Evolutionary conservation across 2,113 vertebrate genomes (phyloP), one percentile per base, ranked within the genome.

Genomic region (Agelaius tricolor): DNA sequence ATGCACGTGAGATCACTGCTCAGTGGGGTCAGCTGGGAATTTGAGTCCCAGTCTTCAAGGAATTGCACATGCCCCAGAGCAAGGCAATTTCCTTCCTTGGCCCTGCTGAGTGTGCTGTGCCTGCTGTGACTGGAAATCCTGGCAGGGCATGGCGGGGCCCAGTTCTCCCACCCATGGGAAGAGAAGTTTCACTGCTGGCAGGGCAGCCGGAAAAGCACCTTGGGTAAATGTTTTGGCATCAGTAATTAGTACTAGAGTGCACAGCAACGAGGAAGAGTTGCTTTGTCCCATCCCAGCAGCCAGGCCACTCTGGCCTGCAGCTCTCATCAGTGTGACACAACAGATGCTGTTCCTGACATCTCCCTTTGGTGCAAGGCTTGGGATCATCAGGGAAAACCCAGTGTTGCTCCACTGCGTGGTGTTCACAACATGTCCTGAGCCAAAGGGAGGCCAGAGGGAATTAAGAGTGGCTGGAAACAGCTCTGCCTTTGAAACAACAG

Each of bases 1-100:
- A 26, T 41, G 51, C 2, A 13, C 1, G 1, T 23, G 37, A 22
- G 52, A 69, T 63, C 66, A n/a, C 8, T 0, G 1, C 15, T 49
- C 75, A 62, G 68, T 15, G 7, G 35, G 20, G 16, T 30, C 72
- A 80, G 6, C 62, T 27, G 49, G 69, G 57, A 91, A 57, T 71
- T 30, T 1, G 4, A 78, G 28, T 26, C 61, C 54, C 13, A 6
- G 4, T 16, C 77, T 75, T 52, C 57, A 59, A 44, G 68, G 69
- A 87, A 75, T 17, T 17, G 27, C 65, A 77, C 2, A 0, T 52
- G 73, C 26, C n/a, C 39, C 73, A 59, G 69, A 62, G 54, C 44
- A 57, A 79, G 27, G 46, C 19, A 5, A 13, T 61, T 84, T 85
- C 89, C 78, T 58, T 54, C 35, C 31, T 26, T 2, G 43, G 73